phyloP scores from a whole-genome alignment of 2,797 vertebrate genomes.

The Danionella dracula region DNA sequence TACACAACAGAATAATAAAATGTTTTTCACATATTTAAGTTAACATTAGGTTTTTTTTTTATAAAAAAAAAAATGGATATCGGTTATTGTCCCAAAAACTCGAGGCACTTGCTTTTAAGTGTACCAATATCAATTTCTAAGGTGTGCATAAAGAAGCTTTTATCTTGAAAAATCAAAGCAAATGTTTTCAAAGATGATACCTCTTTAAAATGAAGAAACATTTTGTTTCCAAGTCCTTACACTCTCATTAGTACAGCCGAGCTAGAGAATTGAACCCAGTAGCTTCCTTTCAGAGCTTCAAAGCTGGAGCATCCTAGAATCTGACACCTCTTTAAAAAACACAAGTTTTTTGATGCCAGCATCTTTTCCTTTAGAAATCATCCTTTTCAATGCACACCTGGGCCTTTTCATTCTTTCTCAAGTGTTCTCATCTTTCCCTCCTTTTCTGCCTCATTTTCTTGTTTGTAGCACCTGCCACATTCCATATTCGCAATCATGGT shows the following conservation, averaged over 20 bases:
- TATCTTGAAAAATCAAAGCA: not conserved
- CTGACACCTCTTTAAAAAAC: not conserved
- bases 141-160: too few relatives aligned
- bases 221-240: not conserved
- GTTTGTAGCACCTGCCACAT: slow-evolving; percentile 61
- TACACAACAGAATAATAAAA: too few relatives aligned
- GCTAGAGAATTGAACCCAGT: slow-evolving; percentile 3
- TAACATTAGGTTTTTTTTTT: too few relatives aligned
- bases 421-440: not conserved
- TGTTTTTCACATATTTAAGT: too few relatives aligned
- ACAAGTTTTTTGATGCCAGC: not conserved
- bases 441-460: slow-evolving; percentile 9
- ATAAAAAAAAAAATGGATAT: too few relatives aligned
- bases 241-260: not conserved
- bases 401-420: slow-evolving; percentile 4
- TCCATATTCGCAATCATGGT: slow-evolving; percentile 61
- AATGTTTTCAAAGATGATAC: not conserved
- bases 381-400: slow-evolving; percentile 12
- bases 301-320: not conserved
- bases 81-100: too few relatives aligned
- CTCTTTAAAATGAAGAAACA: not conserved
- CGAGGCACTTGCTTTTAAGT: too few relatives aligned
- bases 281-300: not conserved
- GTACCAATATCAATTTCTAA: too few relatives aligned
- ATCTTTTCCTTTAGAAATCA: not conserved